These are phyloP conservation scores for Setophaga kirtlandii DNA, from an alignment of 2,113 vertebrate species.

Conservation along the genomic window DNA sequence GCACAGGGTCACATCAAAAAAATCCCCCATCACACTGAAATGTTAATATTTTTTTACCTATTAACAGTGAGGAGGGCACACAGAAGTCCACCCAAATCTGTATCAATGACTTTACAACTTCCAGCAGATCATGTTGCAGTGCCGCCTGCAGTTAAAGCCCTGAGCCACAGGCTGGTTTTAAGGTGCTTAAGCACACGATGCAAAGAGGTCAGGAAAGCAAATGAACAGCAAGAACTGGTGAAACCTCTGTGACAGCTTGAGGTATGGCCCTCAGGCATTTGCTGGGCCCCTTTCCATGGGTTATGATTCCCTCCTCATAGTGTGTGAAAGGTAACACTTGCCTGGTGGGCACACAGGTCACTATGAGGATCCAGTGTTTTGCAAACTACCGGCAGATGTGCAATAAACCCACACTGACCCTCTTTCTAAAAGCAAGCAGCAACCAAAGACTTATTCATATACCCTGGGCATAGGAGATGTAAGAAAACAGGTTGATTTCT, in stretches of 20 bases:
- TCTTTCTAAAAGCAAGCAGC: background rate
- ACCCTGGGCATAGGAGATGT: background rate
- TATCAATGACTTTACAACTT: background rate
- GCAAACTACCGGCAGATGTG: background rate
- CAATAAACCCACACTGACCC: background rate
- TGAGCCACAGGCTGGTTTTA: background rate
- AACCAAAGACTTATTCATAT: background rate
- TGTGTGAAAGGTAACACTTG: background rate
- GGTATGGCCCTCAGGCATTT: background rate
- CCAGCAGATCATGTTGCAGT: background rate
- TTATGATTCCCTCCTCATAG: background rate
- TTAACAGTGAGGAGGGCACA: background rate
- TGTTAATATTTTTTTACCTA: slow-evolving; percentile 27
- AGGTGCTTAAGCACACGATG: background rate
- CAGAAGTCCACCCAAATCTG: background rate
- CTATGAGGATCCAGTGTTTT: background rate
- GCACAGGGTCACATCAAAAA: slow-evolving; percentile 4
- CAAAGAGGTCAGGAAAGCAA: background rate
- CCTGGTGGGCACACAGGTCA: background rate
- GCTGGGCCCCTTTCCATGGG: background rate
- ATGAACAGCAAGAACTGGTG: background rate
- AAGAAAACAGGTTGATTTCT: background rate
- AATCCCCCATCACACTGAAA: background rate
- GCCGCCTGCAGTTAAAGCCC: background rate
- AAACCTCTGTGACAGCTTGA: background rate